Evolutionary conservation across 1,140 invertebrate genomes (phyloP).

Genomic region (Hermetia illucens): DNA sequence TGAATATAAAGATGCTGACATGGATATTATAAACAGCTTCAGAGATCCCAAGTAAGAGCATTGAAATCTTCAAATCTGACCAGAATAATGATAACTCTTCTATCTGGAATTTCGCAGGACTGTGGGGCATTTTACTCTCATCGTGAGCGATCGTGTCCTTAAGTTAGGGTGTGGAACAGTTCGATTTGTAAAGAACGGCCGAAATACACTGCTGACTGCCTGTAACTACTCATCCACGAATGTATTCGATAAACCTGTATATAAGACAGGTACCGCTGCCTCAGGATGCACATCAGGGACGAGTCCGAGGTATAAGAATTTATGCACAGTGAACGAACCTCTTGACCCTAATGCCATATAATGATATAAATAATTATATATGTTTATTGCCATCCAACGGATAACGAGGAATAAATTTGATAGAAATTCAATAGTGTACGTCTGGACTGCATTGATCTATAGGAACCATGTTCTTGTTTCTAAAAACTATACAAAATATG

Average conservation of each 20-base stretch:
- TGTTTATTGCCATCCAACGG: too few species aligned
- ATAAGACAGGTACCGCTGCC: conserved; percentile 9
- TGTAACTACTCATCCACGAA: conserved; percentile 24
- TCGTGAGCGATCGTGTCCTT: neutral
- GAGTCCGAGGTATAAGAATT: conserved; percentile 14
- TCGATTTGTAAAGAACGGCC: conserved; percentile 5
- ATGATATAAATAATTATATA: too few species aligned
- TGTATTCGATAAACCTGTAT: conserved; percentile 16
- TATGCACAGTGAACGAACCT: conserved; percentile 20
- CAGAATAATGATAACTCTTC: too few species aligned
- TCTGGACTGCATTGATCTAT: too few species aligned
- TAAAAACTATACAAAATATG: too few species aligned
- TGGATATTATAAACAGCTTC: neutral
- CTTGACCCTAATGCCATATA: too few species aligned
- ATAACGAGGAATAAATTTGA: too few species aligned
- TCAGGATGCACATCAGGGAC: conserved; percentile 16
- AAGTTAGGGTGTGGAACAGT: neutral
- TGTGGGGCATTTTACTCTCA: neutral
- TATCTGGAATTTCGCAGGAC: too few species aligned
- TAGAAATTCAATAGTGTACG: too few species aligned
- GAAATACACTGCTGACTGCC: conserved; percentile 14
- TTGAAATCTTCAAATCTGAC: too few species aligned
- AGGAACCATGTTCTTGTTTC: too few species aligned
- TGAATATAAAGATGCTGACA: neutral
- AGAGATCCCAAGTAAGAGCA: too few species aligned